Evolutionary conservation across 2,797 vertebrate species (phyloP), one percentile per base, ranked within the genome.

Genomic region (Fratercula arctica): DNA sequence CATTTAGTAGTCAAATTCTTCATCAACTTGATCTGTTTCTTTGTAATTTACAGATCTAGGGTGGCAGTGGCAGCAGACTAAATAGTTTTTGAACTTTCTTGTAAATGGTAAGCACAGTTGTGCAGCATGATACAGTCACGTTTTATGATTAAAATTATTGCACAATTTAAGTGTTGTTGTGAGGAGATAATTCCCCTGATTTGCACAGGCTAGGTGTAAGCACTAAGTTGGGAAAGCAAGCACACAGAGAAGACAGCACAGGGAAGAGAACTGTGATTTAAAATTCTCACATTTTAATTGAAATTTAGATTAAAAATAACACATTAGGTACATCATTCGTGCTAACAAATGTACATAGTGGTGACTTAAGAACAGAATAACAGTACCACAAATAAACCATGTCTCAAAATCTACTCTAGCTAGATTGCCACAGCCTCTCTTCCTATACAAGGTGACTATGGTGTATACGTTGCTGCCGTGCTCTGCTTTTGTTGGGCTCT

Each of bases 301-400:
- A 39, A 39, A 61, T 61, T 61, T 61, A 61, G 35, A 39, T 61
- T 39, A 61, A 61, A 61, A 61, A 57, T 61, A 61, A 39, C 37
- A 61, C 14, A 66, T 66, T 45, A 66, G 63, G 41, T 66, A 33
- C 63, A 66, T 33, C 41, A 66, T 66, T 66, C 41, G 33, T 66
- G 41, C 63, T 45, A 66, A 45, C 41, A 45, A 45, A 66, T 66
- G 63, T 33, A 45, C 41, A 33, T 45, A 66, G 63, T 66, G 63
- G 29, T 66, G 63, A 66, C 15, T 64, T 43, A 66, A 66, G 37
- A 61, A 39, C 37, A 61, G 37, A 61, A 61, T 61, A 61, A 61
- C 50, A 73, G 82, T 94, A 96, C 74, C 89, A 95, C 84, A 93
- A 69, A 82, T 69, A 48, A 76, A 56, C 61, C 79, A 94, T 94